Evolutionary conservation across 2,113 vertebrate genomes (phyloP).

Genomic region (Castor canadensis): DNA sequence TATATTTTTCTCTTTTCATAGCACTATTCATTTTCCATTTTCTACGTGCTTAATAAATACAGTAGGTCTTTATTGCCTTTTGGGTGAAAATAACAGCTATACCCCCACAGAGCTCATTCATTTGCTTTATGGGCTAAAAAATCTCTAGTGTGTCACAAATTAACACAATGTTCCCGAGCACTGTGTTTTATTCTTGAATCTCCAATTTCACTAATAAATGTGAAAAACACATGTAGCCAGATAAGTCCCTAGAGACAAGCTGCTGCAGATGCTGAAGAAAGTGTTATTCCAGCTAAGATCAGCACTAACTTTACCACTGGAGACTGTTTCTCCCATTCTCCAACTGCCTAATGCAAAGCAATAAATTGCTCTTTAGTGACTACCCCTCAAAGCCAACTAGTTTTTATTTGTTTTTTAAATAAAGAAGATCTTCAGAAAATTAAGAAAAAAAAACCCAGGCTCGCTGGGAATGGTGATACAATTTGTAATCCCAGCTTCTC

Average conservation of each 20-base stretch:
- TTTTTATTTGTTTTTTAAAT: neutral
- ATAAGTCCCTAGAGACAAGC: constrained; percentile 57
- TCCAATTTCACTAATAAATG: constrained; percentile 77
- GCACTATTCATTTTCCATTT: constrained; percentile 60
- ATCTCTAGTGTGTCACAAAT: constrained; percentile 52
- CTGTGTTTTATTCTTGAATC: constrained; percentile 67
- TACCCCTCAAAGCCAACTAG: neutral
- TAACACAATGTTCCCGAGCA: constrained; percentile 62
- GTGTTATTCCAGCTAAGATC: constrained; percentile 54
- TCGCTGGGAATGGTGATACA: no score
- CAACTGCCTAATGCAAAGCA: neutral
- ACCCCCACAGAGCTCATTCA: constrained; percentile 49
- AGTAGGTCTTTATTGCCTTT: constrained; percentile 61
- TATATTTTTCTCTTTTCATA: constrained; percentile 62
- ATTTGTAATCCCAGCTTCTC: no score
- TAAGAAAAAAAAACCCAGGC: neutral
- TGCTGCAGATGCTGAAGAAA: constrained; percentile 64
- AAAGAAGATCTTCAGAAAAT: neutral
- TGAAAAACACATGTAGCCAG: constrained; percentile 70
- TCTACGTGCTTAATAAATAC: constrained; percentile 71
- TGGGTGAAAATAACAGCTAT: constrained; percentile 57
- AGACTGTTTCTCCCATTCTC: constrained; percentile 2
- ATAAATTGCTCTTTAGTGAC: neutral
- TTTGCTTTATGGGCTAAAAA: constrained; percentile 64
- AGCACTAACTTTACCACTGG: neutral